Evolutionary conservation across 2,797 vertebrate genomes (phyloP).

Genomic region (Melanogrammus aeglefinus): DNA sequence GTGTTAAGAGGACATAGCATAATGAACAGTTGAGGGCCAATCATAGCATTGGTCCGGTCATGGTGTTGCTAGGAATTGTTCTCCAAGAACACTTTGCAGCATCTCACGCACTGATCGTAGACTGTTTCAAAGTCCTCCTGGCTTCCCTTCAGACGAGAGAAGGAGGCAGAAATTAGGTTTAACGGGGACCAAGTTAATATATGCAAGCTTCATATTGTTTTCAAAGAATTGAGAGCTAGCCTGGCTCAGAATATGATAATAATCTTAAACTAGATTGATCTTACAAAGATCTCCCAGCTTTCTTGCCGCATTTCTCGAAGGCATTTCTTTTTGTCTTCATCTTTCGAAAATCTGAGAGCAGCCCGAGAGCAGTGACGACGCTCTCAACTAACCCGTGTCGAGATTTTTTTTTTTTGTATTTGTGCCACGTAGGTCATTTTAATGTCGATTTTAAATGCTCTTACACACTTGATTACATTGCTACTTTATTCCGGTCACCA

Average conservation of each 20-base stretch:
- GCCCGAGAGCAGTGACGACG: too few species aligned
- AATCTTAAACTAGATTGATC: not conserved
- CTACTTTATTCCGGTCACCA: too few species aligned
- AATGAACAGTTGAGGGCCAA: not conserved
- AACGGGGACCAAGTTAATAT: not conserved
- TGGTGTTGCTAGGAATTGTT: constrained; percentile 68
- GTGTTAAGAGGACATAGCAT: not conserved
- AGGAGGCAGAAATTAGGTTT: constrained; percentile 8
- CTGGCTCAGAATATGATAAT: not conserved
- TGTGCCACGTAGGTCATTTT: too few species aligned
- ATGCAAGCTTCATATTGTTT: not conserved
- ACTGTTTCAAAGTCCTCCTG: constrained; percentile 93
- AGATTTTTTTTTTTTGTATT: too few species aligned
- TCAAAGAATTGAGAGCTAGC: not conserved
- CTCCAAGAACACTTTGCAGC: constrained; percentile 91
- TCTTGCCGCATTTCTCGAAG: too few species aligned
- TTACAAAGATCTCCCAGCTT: not conserved
- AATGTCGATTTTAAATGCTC: too few species aligned
- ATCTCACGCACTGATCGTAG: constrained; percentile 90
- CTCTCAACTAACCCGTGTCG: too few species aligned
- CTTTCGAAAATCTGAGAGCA: too few species aligned
- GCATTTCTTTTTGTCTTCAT: too few species aligned
- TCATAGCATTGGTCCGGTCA: constrained; percentile 7
- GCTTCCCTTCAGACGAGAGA: constrained; percentile 70
- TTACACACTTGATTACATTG: too few species aligned